Evolutionary conservation across 2,113 vertebrate genomes (phyloP).

Genomic region (Ageneiosus marmoratus): DNA sequence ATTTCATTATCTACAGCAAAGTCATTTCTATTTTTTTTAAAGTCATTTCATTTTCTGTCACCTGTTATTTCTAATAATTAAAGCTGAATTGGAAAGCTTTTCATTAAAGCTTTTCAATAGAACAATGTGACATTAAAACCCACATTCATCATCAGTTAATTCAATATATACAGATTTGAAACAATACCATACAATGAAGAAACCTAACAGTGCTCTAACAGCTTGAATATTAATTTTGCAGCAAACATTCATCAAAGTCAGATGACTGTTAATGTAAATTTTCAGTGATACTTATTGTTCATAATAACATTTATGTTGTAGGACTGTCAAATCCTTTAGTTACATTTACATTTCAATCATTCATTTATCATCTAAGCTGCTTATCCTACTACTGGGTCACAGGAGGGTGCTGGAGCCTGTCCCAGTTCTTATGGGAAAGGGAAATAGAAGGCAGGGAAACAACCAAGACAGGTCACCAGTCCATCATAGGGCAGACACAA

Average conservation of each 20-base stretch:
- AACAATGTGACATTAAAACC: neutral
- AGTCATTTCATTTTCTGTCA: too few species aligned
- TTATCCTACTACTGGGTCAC: too few species aligned
- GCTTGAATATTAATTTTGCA: neutral
- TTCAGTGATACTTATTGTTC: neutral
- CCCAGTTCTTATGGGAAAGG: too few species aligned
- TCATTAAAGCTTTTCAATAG: neutral
- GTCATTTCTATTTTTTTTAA: too few species aligned
- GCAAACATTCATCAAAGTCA: neutral
- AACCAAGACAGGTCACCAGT: too few species aligned
- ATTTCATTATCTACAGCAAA: neutral
- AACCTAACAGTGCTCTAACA: neutral
- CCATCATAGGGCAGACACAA: too few species aligned
- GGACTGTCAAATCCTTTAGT: neutral
- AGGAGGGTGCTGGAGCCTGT: too few species aligned
- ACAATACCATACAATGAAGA: neutral
- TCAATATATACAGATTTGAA: neutral
- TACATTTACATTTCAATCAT: neutral
- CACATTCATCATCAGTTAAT: neutral
- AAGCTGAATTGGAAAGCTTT: too few species aligned
- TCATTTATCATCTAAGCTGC: neutral
- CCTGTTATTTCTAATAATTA: neutral
- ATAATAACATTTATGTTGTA: neutral
- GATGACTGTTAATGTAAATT: neutral
- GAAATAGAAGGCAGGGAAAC: too few species aligned